Conservation (phyloP, 2,888 invertebrate species). For the Molanna angustata region DNA sequence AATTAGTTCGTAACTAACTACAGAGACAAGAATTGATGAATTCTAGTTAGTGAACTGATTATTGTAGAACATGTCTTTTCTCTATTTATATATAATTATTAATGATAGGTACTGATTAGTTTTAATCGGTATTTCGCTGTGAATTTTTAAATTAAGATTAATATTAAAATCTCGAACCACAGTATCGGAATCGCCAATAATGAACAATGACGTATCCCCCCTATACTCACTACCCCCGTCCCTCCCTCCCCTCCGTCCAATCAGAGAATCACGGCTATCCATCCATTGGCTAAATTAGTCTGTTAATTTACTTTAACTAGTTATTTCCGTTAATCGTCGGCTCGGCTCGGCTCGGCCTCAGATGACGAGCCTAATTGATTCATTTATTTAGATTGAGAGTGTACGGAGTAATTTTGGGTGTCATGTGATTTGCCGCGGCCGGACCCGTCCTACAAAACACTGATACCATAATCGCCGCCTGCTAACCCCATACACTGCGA, state of each 20-base stretch:
- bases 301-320: conserved; percentile 60
- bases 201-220: too few species aligned
- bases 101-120: too few species aligned
- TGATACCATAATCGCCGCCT: conserved; percentile 5
- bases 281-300: conserved; percentile 57
- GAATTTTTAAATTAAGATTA: too few species aligned
- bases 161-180: too few species aligned
- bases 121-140: too few species aligned
- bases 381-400: conserved; percentile 46
- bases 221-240: background rate
- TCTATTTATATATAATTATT: too few species aligned
- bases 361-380: conserved; percentile 53
- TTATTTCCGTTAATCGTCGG: conserved; percentile 59
- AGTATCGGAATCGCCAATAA: too few species aligned
- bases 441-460: too few species aligned
- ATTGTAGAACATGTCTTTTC: too few species aligned
- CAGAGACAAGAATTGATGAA: too few species aligned
- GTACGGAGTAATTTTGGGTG: conserved; percentile 27
- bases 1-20: too few species aligned
- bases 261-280: conserved; percentile 57
- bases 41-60: too few species aligned
- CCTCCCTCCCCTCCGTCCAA: conserved; percentile 1
- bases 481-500: conserved; percentile 6
- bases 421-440: conserved; percentile 15
- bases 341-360: conserved; percentile 43